A percentile compares a stretch with the other conserved stretches of the same genome.
Conservation (phyloP, 2,888 invertebrate genomes). For the Dorcus parallelipipedus region DNA sequence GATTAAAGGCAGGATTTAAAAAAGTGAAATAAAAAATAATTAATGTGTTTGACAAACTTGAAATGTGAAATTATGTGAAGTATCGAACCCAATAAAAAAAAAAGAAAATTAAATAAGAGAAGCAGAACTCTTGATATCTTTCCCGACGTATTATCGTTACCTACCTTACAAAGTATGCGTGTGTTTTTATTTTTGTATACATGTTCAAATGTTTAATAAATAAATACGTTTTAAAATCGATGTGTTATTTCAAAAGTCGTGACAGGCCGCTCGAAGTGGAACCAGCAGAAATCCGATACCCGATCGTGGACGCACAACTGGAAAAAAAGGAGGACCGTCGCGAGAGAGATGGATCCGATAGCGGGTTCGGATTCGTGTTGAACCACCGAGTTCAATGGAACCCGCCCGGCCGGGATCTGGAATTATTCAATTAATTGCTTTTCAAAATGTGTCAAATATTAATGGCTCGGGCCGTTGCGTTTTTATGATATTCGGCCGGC, state of each 20-base stretch:
- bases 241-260: neutral
- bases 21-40: too few relatives aligned
- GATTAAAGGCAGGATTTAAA: too few relatives aligned
- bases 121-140: slow-evolving; percentile 1
- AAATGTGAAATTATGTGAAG: too few relatives aligned
- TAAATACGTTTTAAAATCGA: slow-evolving; percentile 1
- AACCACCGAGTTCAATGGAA: slow-evolving; percentile 20
- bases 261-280: neutral
- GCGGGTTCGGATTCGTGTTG: slow-evolving; percentile 12
- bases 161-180: slow-evolving; percentile 10
- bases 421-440: slow-evolving; percentile 7
- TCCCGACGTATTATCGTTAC: slow-evolving; percentile 11
- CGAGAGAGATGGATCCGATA: slow-evolving; percentile 21
- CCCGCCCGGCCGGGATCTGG: slow-evolving; percentile 11
- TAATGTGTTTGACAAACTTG: too few relatives aligned
- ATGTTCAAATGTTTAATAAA: slow-evolving; percentile 19
- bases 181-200: slow-evolving; percentile 8
- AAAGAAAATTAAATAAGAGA: too few relatives aligned
- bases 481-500: too few relatives aligned
- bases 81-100: too few relatives aligned
- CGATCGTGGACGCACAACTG: neutral
- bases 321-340: slow-evolving; percentile 14
- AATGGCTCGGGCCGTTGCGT: slow-evolving; percentile 5
- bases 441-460: slow-evolving; percentile 9
- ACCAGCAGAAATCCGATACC: neutral